Evolutionary conservation across 2,888 invertebrate species (phyloP), one percentile per base, ranked within the genome.

Genomic region (Drosophila meridionalis): DNA sequence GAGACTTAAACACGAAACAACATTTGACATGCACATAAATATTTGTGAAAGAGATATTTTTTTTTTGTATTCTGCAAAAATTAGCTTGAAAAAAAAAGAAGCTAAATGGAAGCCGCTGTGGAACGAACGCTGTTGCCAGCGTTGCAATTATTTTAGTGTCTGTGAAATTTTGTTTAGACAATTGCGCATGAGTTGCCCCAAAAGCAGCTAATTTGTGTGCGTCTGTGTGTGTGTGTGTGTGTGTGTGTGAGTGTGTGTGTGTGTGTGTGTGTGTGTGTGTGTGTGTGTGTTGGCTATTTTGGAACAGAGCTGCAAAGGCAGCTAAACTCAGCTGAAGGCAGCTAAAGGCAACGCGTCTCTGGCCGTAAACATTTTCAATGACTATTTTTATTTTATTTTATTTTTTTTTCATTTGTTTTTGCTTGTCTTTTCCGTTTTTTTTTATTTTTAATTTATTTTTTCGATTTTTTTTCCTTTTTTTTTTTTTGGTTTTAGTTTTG

Each of bases 361-460:
- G 80, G 65, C 78, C 70, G 85, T 82, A 90, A 85, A 88, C 88
- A 86, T 88, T 85, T 85, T 88, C 90, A 90, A 86, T 86, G 88
- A 86, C 80, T 90, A 90, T 90, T 86, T 90, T 79, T 83, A 84
- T 72, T 72, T 85, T 85, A 86, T 90, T 90, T 79, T 81, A 76
- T 70, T 70, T 85, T 77, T 72, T 72, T 86, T 64, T 71, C 42
- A 74, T 82, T 73, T 80, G 63, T 78, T 70, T 82, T 74, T 71
- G 68, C 74, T 70, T 52, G 26, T 67, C 48, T 47, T 69, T 61
- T 59, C 28, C 7, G 65, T 50, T 50, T 66, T 47, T 43, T 61
- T 40, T 48, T 5, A 12, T 52, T n/a, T 32, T 9, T 34, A 48
- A 34, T 30, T 40, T 57, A 69, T 66, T 73, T 64, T 72, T 48